Percentiles rank a stretch among this genome's conserved stretches.
Evolutionary conservation across 1,140 invertebrate genomes (phyloP).

Genomic region (Mamestra configurata): DNA sequence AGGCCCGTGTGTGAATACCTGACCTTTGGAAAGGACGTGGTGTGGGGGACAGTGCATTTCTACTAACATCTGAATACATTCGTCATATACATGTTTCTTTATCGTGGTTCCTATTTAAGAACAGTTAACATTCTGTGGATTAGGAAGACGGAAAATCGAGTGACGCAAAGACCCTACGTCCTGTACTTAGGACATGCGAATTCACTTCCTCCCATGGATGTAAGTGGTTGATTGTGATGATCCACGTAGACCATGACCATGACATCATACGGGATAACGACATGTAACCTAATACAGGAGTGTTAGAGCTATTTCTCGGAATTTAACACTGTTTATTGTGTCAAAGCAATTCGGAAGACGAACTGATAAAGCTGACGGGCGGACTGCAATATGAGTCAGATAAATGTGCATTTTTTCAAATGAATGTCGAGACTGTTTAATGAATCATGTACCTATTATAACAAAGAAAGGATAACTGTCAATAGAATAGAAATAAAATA

Average conservation of each 20-base stretch:
- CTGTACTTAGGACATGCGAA: neutral
- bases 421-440: neutral
- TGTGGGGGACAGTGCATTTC: neutral
- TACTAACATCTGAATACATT: neutral
- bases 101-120: neutral
- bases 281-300: neutral
- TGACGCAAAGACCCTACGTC: neutral
- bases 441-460: neutral
- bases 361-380: neutral
- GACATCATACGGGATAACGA: neutral
- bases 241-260: constrained; percentile 3
- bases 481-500: neutral
- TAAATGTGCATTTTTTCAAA: neutral
- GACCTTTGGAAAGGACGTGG: no score
- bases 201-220: neutral
- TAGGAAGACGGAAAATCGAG: neutral
- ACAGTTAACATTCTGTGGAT: neutral
- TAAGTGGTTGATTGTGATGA: constrained; percentile 11
- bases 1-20: no score
- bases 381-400: neutral
- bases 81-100: no score
- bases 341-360: neutral
- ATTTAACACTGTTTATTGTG: neutral
- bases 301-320: neutral
- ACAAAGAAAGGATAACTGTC: neutral